Percentiles rank a stretch among this genome's conserved stretches.
These are phyloP conservation scores for Anoura caudifer DNA, from an alignment of 2,113 vertebrate genomes.

Conservation along the genomic window DNA sequence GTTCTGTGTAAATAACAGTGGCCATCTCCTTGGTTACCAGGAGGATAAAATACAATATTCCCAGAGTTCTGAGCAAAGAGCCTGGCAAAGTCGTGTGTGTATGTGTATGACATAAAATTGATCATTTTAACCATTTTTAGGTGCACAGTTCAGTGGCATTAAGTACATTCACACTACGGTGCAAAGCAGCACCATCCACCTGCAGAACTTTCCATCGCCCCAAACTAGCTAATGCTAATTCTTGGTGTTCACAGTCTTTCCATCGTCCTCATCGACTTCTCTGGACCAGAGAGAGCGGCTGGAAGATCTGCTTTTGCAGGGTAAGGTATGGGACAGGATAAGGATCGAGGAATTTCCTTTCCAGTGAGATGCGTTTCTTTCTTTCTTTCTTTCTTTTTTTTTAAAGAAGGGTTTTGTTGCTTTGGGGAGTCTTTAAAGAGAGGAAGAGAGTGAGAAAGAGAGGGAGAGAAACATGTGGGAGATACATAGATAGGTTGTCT, in stretches of 20 bases:
- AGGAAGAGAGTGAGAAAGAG: too few species aligned
- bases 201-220: not conserved
- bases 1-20: not conserved
- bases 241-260: not conserved
- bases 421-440: too few species aligned
- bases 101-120: not conserved
- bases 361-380: not conserved
- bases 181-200: too few species aligned
- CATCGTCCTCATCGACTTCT: not conserved
- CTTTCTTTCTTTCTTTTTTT: too few species aligned
- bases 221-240: not conserved
- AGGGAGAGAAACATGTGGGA: too few species aligned
- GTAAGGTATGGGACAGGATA: not conserved
- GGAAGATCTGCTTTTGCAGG: accelerated
- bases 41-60: not conserved
- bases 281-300: not conserved
- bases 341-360: not conserved
- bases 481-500: too few species aligned
- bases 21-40: not conserved
- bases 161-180: not conserved
- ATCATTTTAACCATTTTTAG: not conserved
- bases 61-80: not conserved
- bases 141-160: not conserved
- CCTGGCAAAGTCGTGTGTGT: not conserved
- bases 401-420: too few species aligned